These are phyloP conservation scores for Mizuhopecten yessoensis DNA, from an alignment of 1,140 invertebrate genomes.

Conservation along the genomic window DNA sequence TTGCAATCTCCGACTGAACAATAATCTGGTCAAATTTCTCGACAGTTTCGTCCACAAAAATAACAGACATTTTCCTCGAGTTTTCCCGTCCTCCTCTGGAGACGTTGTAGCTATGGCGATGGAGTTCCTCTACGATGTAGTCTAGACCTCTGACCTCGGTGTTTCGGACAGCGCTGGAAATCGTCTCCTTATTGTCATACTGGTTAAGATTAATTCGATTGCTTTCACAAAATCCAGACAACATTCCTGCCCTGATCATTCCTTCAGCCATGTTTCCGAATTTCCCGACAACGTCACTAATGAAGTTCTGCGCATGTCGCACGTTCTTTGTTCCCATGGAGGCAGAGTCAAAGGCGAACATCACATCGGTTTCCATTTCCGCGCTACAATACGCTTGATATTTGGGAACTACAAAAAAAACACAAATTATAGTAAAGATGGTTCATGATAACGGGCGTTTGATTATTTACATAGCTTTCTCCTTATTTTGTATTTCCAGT, in stretches of 20 bases:
- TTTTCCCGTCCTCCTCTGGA: slow-evolving; percentile 48
- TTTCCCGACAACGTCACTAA: slow-evolving; percentile 45
- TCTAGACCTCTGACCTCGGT: slow-evolving; percentile 43
- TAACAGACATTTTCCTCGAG: slow-evolving; percentile 52
- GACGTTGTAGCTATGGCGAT: background rate
- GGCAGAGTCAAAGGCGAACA: slow-evolving; percentile 53
- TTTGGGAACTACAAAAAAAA: slow-evolving; percentile 42
- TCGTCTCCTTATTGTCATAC: slow-evolving; percentile 42
- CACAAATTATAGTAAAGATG: background rate
- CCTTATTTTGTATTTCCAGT: too few species aligned
- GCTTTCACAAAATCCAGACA: slow-evolving; percentile 53
- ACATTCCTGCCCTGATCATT: slow-evolving; percentile 45
- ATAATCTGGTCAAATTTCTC: slow-evolving; percentile 53
- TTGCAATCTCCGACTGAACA: slow-evolving; percentile 53
- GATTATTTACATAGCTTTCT: too few species aligned
- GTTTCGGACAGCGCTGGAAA: slow-evolving; percentile 15
- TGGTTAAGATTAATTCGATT: slow-evolving; percentile 55
- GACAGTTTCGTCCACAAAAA: slow-evolving; percentile 59
- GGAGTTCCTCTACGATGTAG: slow-evolving; percentile 47
- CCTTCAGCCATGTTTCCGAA: slow-evolving; percentile 44
- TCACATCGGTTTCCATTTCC: slow-evolving; percentile 42
- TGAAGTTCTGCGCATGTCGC: slow-evolving; percentile 50
- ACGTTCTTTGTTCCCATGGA: slow-evolving; percentile 33
- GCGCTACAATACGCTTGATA: slow-evolving; percentile 50
- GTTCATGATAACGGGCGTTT: too few species aligned